These are phyloP conservation scores for Henricia sp. DNA, from an alignment of 53 echinoderm and acorn worm species.

Conservation along the genomic window DNA sequence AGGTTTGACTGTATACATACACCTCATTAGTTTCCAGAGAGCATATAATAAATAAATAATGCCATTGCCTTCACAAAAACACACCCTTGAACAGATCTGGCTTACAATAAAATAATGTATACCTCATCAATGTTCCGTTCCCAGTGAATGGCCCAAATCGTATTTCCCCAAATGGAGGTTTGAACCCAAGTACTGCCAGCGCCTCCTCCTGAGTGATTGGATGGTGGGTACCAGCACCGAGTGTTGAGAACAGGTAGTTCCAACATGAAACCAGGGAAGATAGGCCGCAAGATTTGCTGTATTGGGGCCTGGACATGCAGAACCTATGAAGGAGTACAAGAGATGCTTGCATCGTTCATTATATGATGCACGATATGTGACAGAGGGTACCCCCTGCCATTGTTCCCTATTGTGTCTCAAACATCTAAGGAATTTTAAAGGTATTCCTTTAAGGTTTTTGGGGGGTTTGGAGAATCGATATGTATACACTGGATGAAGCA, in stretches of 20 bases:
- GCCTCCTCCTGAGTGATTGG: constrained; percentile 92
- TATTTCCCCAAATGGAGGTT: constrained; percentile 88
- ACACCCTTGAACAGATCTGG: too few relatives aligned
- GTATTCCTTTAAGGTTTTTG: neutral
- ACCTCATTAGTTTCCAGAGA: too few relatives aligned
- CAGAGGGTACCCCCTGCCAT: too few relatives aligned
- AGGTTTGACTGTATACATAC: too few relatives aligned
- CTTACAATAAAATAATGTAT: too few relatives aligned
- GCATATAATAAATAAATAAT: too few relatives aligned
- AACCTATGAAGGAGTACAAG: constrained; percentile 56
- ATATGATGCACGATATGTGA: too few relatives aligned
- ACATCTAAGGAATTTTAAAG: neutral
- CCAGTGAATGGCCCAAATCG: constrained; percentile 91
- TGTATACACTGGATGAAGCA: neutral
- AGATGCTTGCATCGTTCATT: too few relatives aligned
- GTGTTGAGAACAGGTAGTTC: constrained; percentile 84
- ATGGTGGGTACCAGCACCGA: constrained; percentile 69
- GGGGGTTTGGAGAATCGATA: neutral
- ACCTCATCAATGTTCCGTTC: constrained; percentile 91
- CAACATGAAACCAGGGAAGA: constrained; percentile 88
- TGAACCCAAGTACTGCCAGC: constrained; percentile 87
- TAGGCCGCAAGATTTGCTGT: constrained; percentile 91
- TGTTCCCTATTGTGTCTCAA: neutral
- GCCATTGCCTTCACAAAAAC: too few relatives aligned
- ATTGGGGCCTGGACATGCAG: constrained; percentile 87